Base-by-base conservation (phyloP, 1,140 invertebrate genomes). In the Antheraea mylitta region DNA sequence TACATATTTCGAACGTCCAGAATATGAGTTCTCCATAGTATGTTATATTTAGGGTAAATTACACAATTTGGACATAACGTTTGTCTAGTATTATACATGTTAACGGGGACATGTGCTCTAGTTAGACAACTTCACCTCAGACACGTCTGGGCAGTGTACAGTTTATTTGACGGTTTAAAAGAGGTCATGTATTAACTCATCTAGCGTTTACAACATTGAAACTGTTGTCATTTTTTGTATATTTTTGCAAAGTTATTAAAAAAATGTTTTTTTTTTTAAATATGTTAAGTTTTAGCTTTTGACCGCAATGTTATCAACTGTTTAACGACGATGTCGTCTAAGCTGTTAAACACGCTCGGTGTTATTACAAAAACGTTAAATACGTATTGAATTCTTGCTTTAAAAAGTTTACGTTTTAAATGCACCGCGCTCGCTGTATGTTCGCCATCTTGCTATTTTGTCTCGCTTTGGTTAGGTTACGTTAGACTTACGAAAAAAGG, bases 41-140 rank as follows among this genome's bases (percentile, higher is more conserved):
- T 16, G 16, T 53, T 53, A 1, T 53, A 53, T 53, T 10, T 53
- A 53, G 45, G 45, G 16, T 5, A 13, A 53, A 16, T 53, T 53
- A n/a, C 45, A n/a, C 45, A 53, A 53, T 53, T 53, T 16, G 11
- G 16, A 0, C 45, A 53, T 53, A 53, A 13, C 13, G 45, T 53
- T 53, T 53, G 45, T 53, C 45, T 53, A 53, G 45, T 53, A 53
- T 53, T 53, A 53, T 53, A 53, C 45, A 53, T n/a, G 45, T 30
- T 63, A 63, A 63, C 30, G 61, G 61, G 30, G 61, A 36, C 61
- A 36, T 63, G 61, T 63, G 61, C 61, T 63, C 61, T 18, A 63
- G 30, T 63, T 63, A 63, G 61, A 37, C 8, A 16, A 63, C 30
- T 63, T 16, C 61, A 19, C 18, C 30, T n/a, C 22, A 63, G 61